phyloP scores from a whole-genome alignment of 2,113 vertebrate species.

The Ictidomys tridecemlineatus region DNA sequence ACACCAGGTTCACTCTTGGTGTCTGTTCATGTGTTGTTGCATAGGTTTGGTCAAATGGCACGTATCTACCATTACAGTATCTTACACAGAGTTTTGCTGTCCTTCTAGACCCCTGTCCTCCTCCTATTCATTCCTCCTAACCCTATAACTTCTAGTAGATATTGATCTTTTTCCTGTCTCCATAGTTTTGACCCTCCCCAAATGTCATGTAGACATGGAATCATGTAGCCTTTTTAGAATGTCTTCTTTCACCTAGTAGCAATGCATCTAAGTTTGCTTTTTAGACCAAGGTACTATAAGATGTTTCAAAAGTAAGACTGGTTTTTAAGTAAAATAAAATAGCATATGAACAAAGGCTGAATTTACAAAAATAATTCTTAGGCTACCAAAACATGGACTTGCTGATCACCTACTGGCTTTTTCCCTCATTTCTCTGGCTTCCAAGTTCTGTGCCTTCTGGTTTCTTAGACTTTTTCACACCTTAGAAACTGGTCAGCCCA shows the following conservation, averaged over 20 bases:
- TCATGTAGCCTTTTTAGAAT: not conserved
- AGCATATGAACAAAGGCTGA: no score
- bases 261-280: not conserved
- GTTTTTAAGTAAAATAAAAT: constrained; percentile 9
- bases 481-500: not conserved
- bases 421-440: not conserved
- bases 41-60: not conserved
- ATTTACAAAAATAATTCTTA: not conserved
- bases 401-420: not conserved
- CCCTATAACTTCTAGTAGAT: no score
- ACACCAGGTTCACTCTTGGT: not conserved
- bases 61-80: rapidly evolving
- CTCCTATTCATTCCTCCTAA: no score
- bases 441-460: not conserved
- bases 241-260: not conserved
- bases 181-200: not conserved
- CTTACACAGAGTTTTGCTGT: not conserved
- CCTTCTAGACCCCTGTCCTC: not conserved
- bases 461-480: not conserved
- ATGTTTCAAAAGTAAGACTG: not conserved
- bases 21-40: not conserved
- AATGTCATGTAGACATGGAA: not conserved
- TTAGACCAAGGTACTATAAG: not conserved
- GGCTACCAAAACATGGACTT: not conserved
- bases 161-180: not conserved